These are phyloP conservation scores for Chironomus riparius DNA, from an alignment of 2,888 invertebrate species.

Conservation along the genomic window DNA sequence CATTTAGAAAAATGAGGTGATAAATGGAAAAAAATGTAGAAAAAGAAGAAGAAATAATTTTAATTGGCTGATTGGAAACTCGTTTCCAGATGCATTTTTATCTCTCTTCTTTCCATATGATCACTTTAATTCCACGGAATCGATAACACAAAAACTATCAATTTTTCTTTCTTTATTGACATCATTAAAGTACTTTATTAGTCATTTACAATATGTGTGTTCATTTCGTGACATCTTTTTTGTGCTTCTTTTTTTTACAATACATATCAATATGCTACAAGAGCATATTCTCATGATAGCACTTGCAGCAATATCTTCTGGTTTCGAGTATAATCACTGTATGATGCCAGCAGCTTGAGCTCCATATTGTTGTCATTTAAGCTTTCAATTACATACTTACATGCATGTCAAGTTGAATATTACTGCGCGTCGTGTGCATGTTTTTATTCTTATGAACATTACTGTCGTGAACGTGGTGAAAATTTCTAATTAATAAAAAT, in stretches of 20 bases:
- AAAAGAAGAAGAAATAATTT: constrained; percentile 9
- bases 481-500: too few relatives aligned
- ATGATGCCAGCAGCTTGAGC: too few relatives aligned
- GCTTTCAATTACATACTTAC: not conserved
- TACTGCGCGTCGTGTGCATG: too few relatives aligned
- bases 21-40: not conserved
- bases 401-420: too few relatives aligned
- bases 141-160: not conserved
- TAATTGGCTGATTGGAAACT: constrained; percentile 13
- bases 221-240: not conserved
- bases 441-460: too few relatives aligned
- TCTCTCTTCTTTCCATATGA: not conserved
- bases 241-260: not conserved
- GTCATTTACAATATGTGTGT: not conserved
- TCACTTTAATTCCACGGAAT: not conserved
- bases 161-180: not conserved
- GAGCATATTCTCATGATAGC: not conserved
- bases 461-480: too few relatives aligned
- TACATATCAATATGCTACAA: not conserved
- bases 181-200: not conserved
- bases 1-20: not conserved
- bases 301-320: not conserved
- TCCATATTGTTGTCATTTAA: not conserved
- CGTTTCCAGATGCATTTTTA: not conserved
- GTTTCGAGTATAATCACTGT: not conserved